Evolutionary conservation across 2,888 invertebrate genomes (phyloP), one percentile per base, ranked within the genome.

Genomic region (Mythimna loreyi): DNA sequence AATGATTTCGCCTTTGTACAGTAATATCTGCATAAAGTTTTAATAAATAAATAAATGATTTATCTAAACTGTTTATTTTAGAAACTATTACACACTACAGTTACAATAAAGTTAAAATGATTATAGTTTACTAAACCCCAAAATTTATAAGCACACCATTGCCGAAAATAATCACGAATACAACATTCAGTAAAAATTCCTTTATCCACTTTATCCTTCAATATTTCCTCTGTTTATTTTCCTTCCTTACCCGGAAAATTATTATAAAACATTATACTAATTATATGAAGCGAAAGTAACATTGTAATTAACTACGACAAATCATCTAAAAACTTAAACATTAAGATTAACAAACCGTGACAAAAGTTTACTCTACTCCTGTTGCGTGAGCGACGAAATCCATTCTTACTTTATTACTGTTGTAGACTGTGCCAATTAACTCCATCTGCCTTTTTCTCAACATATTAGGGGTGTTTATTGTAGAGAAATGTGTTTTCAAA

Each of bases 341-440:
- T 89, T 87, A 92, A 92, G 89, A 93, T 91, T 93, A 92, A 92
- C 93, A 94, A 93, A 93, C 92, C 92, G 87, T 93, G 90, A 91
- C 93, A 91, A 91, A 94, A 93, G 91, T 93, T 93, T 91, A 91
- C 92, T 93, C 89, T 90, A 90, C 91, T 93, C 90, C 90, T 92
- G 92, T 94, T 93, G 94, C 94, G 93, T 93, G 92, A 92, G 91
- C 90, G 88, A 85, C 88, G 87, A 93, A 94, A 94, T 92, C 90
- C 91, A 92, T 93, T 93, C 90, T 87, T 84, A 80, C 79, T 81
- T 85, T 86, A 81, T 72, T 75, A 69, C 72, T 9, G 56, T 43
- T 50, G 55, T 72, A 72, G 76, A 74, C 62, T 72, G 61, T 58
- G 70, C 55, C 67, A 78, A 82, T 85, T 86, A 75, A 63, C 63